Evolutionary conservation across 2,113 vertebrate species (phyloP).

Genomic region (Empidonax traillii): DNA sequence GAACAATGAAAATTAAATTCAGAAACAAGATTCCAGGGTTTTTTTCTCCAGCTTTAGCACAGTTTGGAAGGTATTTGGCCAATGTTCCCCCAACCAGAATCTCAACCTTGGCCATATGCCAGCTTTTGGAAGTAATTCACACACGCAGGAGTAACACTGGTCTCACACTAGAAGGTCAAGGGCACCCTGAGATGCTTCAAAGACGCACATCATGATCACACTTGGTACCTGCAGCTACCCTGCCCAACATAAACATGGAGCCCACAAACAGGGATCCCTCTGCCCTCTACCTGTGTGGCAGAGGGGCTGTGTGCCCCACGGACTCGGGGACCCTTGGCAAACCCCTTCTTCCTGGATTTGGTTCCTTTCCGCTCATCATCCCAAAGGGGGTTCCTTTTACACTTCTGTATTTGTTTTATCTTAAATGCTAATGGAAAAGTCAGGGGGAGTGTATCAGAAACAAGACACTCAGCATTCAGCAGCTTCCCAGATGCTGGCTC

Average conservation of each 20-base stretch:
- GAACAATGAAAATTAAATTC: background rate
- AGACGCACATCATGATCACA: rapidly evolving
- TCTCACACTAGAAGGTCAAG: background rate
- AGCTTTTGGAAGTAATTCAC: background rate
- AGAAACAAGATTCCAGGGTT: background rate
- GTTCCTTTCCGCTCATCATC: background rate
- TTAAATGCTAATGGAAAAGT: background rate
- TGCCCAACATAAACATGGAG: background rate
- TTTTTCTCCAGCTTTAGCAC: background rate
- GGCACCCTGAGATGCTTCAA: background rate
- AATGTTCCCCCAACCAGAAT: rapidly evolving
- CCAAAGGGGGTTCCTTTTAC: background rate
- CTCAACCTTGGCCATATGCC: background rate
- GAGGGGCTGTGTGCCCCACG: rapidly evolving
- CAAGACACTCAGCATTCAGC: rapidly evolving
- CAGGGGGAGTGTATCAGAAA: background rate
- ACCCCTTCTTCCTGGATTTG: background rate
- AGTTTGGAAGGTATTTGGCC: background rate
- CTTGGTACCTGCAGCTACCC: background rate
- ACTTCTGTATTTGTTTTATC: background rate
- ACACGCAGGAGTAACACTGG: background rate
- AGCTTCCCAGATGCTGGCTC: background rate
- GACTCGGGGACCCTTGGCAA: background rate
- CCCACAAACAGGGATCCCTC: background rate
- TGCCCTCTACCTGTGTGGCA: rapidly evolving